These are phyloP conservation scores for Protodeltote pygarga DNA, from an alignment of 2,888 invertebrate species.

Conservation along the genomic window DNA sequence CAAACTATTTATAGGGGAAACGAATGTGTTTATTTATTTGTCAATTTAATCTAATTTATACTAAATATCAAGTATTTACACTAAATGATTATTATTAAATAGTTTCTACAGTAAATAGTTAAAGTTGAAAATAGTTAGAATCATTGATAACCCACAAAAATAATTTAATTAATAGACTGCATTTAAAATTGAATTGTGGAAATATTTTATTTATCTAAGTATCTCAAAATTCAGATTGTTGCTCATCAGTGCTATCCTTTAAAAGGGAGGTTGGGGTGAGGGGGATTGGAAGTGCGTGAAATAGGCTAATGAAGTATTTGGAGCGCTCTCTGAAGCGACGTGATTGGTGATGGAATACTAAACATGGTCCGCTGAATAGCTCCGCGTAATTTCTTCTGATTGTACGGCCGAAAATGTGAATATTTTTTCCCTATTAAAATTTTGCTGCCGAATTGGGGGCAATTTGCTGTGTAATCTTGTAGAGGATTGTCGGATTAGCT, in stretches of 20 bases:
- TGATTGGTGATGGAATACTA: constrained; percentile 72
- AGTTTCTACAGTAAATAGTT: too few relatives aligned
- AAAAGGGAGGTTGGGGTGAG: constrained; percentile 22
- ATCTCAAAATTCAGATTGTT: constrained; percentile 50
- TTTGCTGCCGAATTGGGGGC: constrained; percentile 2
- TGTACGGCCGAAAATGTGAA: constrained; percentile 39
- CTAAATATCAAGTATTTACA: too few relatives aligned
- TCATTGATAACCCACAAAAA: too few relatives aligned
- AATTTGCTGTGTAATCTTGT: constrained; percentile 26
- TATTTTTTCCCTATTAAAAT: constrained; percentile 32
- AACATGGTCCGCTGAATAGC: constrained; percentile 55
- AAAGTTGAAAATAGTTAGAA: too few relatives aligned
- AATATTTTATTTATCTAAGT: constrained; percentile 44
- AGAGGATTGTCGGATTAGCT: not conserved
- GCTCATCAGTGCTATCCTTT: constrained; percentile 48
- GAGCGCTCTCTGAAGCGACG: constrained; percentile 47
- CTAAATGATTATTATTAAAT: too few relatives aligned
- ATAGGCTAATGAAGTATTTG: constrained; percentile 71
- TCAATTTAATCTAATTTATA: too few relatives aligned
- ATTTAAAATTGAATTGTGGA: constrained; percentile 37
- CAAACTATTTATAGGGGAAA: too few relatives aligned
- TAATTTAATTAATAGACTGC: constrained; percentile 17
- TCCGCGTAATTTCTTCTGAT: constrained; percentile 45
- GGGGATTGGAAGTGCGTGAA: constrained; percentile 49
- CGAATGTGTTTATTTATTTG: too few relatives aligned